Conservation (phyloP, 2,888 invertebrate genomes). For the Strigamia transsilvanica region DNA sequence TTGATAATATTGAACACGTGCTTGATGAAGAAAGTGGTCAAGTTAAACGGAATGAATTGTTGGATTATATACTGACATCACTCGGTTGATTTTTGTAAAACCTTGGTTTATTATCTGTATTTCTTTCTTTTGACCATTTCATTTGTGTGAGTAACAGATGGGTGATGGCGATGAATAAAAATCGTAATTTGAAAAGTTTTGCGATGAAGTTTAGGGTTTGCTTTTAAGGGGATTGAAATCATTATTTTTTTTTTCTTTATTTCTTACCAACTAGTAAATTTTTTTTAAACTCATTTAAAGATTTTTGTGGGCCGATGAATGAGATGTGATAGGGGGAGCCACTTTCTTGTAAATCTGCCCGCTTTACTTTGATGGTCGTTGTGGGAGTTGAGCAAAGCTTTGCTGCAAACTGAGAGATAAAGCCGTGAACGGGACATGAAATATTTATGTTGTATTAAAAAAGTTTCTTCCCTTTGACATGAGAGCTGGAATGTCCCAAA, state of each 20-base stretch:
- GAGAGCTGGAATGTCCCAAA: constrained; percentile 8
- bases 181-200: not conserved
- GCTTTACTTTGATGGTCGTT: constrained; percentile 20
- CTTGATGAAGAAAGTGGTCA: too few species aligned
- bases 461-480: constrained; percentile 8
- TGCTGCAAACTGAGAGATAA: constrained; percentile 21
- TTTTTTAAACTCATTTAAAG: constrained; percentile 11
- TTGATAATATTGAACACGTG: too few species aligned
- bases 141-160: too few species aligned
- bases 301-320: constrained; percentile 13
- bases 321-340: not conserved
- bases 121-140: too few species aligned
- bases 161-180: too few species aligned
- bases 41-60: too few species aligned
- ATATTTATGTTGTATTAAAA: constrained; percentile 30
- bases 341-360: constrained; percentile 6
- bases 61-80: too few species aligned
- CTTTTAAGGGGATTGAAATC: not conserved
- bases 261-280: constrained; percentile 10
- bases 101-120: too few species aligned
- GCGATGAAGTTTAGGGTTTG: not conserved
- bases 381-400: not conserved
- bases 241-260: constrained; percentile 19
- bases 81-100: too few species aligned
- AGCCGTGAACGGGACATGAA: constrained; percentile 5